Percentiles rank a stretch among this genome's conserved stretches.
Conservation (phyloP, 2,888 invertebrate species). For the Eupithecia dodoneata region DNA sequence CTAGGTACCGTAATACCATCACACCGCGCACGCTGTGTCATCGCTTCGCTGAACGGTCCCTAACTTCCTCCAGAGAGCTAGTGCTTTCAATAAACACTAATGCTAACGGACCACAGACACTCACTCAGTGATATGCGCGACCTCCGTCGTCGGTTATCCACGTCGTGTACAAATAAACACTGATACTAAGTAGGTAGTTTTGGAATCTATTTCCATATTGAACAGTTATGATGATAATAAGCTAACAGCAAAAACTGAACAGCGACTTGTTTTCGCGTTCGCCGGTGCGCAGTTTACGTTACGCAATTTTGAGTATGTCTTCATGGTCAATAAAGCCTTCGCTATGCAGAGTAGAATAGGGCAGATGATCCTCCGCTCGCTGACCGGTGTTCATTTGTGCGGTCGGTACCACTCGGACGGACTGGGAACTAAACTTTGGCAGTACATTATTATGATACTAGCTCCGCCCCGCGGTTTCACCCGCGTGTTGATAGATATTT, state of each 20-base stretch:
- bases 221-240: not conserved
- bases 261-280: conserved; percentile 7
- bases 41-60: not conserved
- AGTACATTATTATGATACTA: not conserved
- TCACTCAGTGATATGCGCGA: not conserved
- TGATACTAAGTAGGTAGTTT: not conserved
- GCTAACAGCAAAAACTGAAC: not conserved
- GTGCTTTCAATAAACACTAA: too few relatives aligned
- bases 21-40: not conserved
- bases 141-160: not conserved
- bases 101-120: too few relatives aligned
- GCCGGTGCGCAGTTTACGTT: conserved; percentile 7
- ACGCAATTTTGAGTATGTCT: conserved; percentile 19
- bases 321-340: conserved; percentile 33
- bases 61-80: too few relatives aligned
- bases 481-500: too few relatives aligned
- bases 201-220: not conserved
- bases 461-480: too few relatives aligned
- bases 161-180: not conserved
- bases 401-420: conserved; percentile 67
- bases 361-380: not conserved
- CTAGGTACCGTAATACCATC: not conserved
- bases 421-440: conserved; percentile 56
- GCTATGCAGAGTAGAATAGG: not conserved
- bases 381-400: too few relatives aligned